Evolutionary conservation across 2,888 invertebrate genomes (phyloP), one percentile per base, ranked within the genome.

Genomic region (Clostera curtula): DNA sequence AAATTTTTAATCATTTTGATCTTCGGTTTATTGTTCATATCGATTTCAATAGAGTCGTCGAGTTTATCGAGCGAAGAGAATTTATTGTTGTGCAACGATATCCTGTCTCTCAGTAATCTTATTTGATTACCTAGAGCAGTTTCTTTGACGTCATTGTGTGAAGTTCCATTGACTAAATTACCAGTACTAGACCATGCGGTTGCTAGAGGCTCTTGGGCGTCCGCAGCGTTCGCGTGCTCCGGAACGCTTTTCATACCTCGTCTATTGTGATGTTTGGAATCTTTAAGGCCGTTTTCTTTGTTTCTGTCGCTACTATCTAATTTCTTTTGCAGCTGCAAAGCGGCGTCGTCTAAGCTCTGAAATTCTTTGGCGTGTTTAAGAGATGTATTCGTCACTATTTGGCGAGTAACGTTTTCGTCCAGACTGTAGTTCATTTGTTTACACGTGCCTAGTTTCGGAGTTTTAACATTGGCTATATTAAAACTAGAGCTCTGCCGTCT

Each of bases 401-500:
- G 72, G 15, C 84, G 72, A 12, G 85, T 73, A 1, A 83, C 83
- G 36, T 88, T 89, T 56, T 93, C 93, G 51, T 94, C 93, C 27
- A 92, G 80, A 55, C 93, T 93, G 34, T 90, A 88, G 67, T 91
- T 91, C 59, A 90, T 87, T 42, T 90, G 86, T 59, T 88, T 90
- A 2, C 80, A 85, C 5, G 74, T 76, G 21, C 82, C 75, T n/a
- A 88, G 59, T 53, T 84, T 85, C 1, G 75, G 69, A 1, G 85
- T 60, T 49, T 86, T 86, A 19, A 86, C 86, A 32, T 88, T 89
- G 3, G 80, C 77, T 21, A 93, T 79, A 29, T 92, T 93, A 19
- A 92, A 90, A 21, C 92, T 91, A 2, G 93, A 93, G 56, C 93
- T 93, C 66, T 94, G 94, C 13, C 95, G 85, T 33, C 96, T 83